These are phyloP conservation scores for Neoarius graeffei DNA, from an alignment of 2,113 vertebrate genomes.

Conservation along the genomic window DNA sequence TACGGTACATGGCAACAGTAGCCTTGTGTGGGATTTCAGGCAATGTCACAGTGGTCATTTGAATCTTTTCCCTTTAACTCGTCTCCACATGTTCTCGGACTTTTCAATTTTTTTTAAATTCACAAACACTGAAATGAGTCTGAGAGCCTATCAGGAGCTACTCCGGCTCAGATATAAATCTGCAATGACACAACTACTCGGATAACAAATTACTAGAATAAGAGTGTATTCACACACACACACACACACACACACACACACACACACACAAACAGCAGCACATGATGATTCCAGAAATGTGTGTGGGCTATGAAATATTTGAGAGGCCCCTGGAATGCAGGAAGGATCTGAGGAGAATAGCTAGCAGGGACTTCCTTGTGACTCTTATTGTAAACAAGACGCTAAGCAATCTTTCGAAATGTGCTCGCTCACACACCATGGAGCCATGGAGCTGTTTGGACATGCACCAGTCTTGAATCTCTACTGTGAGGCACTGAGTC, in stretches of 20 bases:
- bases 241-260: constrained; percentile 39
- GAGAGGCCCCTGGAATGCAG: constrained; percentile 72
- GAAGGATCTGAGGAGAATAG: constrained; percentile 62
- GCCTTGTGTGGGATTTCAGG: constrained; percentile 8
- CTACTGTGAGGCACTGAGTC: constrained; percentile 5
- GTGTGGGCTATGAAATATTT: constrained; percentile 64
- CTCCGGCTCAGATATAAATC: background rate
- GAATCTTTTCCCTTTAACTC: background rate
- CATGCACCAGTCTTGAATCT: constrained; percentile 41
- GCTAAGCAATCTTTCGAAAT: constrained; percentile 46
- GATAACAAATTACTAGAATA: constrained; percentile 12
- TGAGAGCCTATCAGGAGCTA: background rate
- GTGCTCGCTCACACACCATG: background rate
- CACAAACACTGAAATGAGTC: constrained; percentile 1
- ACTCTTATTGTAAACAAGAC: constrained; percentile 51
- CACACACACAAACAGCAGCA: constrained; percentile 40
- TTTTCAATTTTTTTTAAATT: background rate
- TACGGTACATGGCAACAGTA: background rate
- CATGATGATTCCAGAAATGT: constrained; percentile 58
- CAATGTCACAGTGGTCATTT: background rate
- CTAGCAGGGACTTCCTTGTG: constrained; percentile 62
- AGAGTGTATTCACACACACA: background rate
- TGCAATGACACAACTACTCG: constrained; percentile 12
- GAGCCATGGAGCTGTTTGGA: constrained; percentile 48
- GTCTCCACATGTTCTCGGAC: background rate